phyloP scores from a whole-genome alignment of 2,888 invertebrate species.

The Pollenia griseotomentosa region DNA sequence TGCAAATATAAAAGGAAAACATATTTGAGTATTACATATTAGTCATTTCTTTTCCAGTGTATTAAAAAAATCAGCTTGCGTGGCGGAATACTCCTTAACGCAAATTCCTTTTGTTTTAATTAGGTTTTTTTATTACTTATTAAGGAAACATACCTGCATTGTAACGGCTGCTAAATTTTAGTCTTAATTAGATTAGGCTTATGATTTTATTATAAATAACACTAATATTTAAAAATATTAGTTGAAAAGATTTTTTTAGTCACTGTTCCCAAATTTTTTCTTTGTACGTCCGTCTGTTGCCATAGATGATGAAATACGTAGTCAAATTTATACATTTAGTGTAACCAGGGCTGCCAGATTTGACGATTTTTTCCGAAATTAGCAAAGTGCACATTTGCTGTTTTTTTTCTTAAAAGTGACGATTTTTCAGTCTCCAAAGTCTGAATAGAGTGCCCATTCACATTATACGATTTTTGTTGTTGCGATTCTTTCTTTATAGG shows the following conservation, averaged over 20 bases:
- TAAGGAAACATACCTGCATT: slow-evolving; percentile 55
- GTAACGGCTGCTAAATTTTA: slow-evolving; percentile 2
- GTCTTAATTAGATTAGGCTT: slow-evolving; percentile 50
- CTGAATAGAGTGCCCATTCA: too few relatives aligned
- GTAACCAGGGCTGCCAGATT: too few relatives aligned
- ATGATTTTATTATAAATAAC: slow-evolving; percentile 24
- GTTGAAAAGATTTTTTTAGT: slow-evolving; percentile 39
- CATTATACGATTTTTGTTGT: too few relatives aligned
- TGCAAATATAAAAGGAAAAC: slow-evolving; percentile 48
- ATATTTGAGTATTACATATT: slow-evolving; percentile 29
- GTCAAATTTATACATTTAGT: background rate
- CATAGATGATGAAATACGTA: slow-evolving; percentile 24
- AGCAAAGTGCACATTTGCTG: too few relatives aligned
- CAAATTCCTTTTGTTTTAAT: slow-evolving; percentile 3
- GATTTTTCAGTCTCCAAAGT: too few relatives aligned
- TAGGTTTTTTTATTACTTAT: background rate
- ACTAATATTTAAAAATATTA: slow-evolving; percentile 22
- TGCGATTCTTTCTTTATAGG: too few relatives aligned
- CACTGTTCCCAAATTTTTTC: slow-evolving; percentile 42
- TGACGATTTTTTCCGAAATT: too few relatives aligned
- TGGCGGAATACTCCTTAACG: slow-evolving; percentile 54
- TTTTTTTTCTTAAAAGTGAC: too few relatives aligned
- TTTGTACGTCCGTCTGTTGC: slow-evolving; percentile 49
- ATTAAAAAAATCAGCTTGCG: slow-evolving; percentile 64
- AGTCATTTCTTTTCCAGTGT: slow-evolving; percentile 49